Percentiles rank a stretch among this genome's conserved stretches.
These are phyloP conservation scores for Xylocampa areola DNA, from an alignment of 2,888 invertebrate genomes.

Conservation along the genomic window DNA sequence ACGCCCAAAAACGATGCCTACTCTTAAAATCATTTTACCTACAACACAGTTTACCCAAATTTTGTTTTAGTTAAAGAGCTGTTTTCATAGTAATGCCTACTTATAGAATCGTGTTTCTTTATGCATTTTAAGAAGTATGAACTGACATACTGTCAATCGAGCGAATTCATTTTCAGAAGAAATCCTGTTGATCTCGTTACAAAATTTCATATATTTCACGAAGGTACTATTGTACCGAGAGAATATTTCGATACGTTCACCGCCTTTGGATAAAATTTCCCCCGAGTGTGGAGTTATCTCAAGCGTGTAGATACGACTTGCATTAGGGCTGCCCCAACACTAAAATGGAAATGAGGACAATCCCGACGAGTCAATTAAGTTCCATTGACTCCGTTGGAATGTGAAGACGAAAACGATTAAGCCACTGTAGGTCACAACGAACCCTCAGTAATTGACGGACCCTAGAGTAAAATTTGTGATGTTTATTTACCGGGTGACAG, in stretches of 20 bases:
- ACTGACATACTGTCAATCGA: too few relatives aligned
- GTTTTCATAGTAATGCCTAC: too few relatives aligned
- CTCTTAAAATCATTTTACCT: too few relatives aligned
- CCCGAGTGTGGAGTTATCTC: conserved; percentile 48
- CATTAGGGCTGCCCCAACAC: conserved; percentile 25
- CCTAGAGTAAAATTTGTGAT: conserved; percentile 38
- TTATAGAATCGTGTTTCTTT: too few relatives aligned
- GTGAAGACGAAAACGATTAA: conserved; percentile 53
- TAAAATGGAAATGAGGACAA: conserved; percentile 48
- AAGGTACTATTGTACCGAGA: conserved; percentile 26
- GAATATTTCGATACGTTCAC: conserved; percentile 39
- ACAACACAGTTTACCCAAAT: too few relatives aligned
- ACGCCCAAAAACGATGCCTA: too few relatives aligned
- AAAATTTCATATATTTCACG: conserved; percentile 29
- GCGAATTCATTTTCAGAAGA: too few relatives aligned
- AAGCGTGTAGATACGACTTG: conserved; percentile 32
- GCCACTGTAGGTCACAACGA: conserved; percentile 33
- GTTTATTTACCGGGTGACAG: conserved; percentile 43
- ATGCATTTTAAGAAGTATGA: too few relatives aligned
- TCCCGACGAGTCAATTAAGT: conserved; percentile 51
- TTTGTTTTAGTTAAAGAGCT: too few relatives aligned
- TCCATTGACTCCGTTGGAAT: conserved; percentile 48
- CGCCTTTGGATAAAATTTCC: conserved; percentile 37
- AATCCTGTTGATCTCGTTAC: too few relatives aligned
- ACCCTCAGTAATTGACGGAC: conserved; percentile 43